phyloP scores from a whole-genome alignment of 2,888 invertebrate species.

The Rosalia funebris region DNA sequence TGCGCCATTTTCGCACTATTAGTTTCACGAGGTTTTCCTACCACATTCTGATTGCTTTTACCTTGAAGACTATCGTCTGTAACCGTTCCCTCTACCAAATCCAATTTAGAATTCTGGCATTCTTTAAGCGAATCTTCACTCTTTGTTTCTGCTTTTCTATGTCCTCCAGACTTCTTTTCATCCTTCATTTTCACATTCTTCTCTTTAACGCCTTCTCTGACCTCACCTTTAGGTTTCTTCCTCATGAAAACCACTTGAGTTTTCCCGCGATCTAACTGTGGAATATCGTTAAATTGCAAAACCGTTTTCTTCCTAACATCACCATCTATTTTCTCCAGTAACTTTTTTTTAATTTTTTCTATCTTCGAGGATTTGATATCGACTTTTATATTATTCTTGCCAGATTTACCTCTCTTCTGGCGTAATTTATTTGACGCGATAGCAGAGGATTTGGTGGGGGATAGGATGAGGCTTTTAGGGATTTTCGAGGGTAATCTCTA shows the following conservation, averaged over 20 bases:
- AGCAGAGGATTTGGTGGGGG: conserved; percentile 19
- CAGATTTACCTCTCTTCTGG: not conserved
- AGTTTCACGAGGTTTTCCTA: not conserved
- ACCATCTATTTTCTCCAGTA: not conserved
- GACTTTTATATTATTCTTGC: not conserved
- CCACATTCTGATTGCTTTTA: not conserved
- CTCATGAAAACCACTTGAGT: too few species aligned
- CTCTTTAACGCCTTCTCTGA: too few species aligned
- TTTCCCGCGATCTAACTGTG: too few species aligned
- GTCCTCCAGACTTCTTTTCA: too few species aligned
- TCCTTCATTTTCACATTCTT: too few species aligned
- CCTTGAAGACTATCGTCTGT: not conserved
- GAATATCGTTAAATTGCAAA: too few species aligned
- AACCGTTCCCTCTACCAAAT: too few species aligned
- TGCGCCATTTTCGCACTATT: not conserved
- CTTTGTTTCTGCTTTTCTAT: too few species aligned
- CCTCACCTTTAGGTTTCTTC: too few species aligned
- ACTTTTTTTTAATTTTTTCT: not conserved
- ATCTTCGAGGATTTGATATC: not conserved
- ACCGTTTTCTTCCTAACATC: too few species aligned
- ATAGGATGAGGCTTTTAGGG: conserved; percentile 28
- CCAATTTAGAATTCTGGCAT: too few species aligned
- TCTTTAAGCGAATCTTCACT: too few species aligned
- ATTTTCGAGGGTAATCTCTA: conserved; percentile 31
- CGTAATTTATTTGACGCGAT: not conserved